Evolutionary conservation across 1,140 invertebrate species (phyloP), one percentile per base, ranked within the genome.

Genomic region (Drosophila prosaltans): DNA sequence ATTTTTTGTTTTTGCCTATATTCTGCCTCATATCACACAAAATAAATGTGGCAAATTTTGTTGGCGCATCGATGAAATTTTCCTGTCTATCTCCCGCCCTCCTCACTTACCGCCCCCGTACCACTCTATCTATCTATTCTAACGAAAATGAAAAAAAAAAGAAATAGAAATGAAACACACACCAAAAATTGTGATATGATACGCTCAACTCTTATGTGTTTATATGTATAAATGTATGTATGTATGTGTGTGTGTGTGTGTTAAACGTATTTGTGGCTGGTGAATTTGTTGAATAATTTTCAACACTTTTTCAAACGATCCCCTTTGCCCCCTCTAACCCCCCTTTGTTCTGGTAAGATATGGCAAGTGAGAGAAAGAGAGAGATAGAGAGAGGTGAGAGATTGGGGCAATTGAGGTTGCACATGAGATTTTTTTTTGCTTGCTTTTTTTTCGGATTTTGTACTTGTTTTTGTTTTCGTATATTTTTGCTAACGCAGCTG

Each of bases 231-330:
- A 61, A 58, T 73, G 45, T 54, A 28, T n/a, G 32, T 41, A 36
- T 41, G 59, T 57, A 59, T 41, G 16, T 16, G 16, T 16, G 16
- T 16, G 16, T 26, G 40, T 24, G 65, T 57, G 65, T 59, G 60
- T 58, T 26, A 40, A 26, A 65, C 62, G 61, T 61, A 70, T 65
- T 64, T 74, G 72, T 26, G 62, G 67, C 21, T 65, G 55, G n/a
- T 16, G 63, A 71, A 71, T 74, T 75, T 75, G 69, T 72, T 75
- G 69, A 65, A 76, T 76, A 65, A 76, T 76, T 74, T 74, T 58
- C 59, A 48, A 70, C 57, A 70, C 32, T 36, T 48, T 67, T 59
- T 7, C 32, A 36, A 36, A 36, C 32, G 32, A 36, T 4, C 4
- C 28, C 32, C 32, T 36, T 7, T 43, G 28, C 10, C 16, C 11